Conservation (phyloP, 2,888 invertebrate genomes). For the Drosophila algonquin region DNA sequence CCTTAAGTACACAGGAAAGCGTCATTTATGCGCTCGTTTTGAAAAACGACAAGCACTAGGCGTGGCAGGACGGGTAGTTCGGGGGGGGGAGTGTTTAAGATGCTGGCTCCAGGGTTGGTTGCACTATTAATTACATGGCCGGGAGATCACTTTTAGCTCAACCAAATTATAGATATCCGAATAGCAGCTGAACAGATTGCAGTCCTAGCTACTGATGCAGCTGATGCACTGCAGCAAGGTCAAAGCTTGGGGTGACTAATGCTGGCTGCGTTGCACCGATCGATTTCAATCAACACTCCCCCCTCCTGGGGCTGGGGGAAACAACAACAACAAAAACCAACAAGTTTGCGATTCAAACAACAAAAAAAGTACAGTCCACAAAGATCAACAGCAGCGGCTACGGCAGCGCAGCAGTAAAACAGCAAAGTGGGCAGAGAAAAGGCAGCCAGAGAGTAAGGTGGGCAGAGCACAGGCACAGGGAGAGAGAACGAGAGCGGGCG, state of each 20-base stretch:
- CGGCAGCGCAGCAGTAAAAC: constrained; percentile 24
- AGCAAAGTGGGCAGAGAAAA: background rate
- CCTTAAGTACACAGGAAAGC: constrained; percentile 80
- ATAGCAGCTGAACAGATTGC: constrained; percentile 47
- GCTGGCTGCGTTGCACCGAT: constrained; percentile 45
- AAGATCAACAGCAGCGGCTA: constrained; percentile 63
- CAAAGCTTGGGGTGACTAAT: constrained; percentile 43
- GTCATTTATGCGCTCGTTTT: constrained; percentile 75
- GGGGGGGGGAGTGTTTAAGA: background rate
- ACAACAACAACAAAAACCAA: constrained; percentile 52
- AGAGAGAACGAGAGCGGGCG: constrained; percentile 5
- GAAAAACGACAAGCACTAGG: constrained; percentile 69
- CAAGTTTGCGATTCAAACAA: constrained; percentile 67
- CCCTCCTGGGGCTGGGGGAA: background rate
- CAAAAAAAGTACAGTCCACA: constrained; percentile 74
- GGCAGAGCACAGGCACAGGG: constrained; percentile 2
- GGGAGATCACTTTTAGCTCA: constrained; percentile 45
- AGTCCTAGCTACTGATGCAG: constrained; percentile 6
- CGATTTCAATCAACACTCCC: constrained; percentile 69
- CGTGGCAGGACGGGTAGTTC: constrained; percentile 50
- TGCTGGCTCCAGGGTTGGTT: constrained; percentile 24
- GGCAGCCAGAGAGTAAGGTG: background rate
- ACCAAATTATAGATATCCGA: constrained; percentile 57
- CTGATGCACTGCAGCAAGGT: constrained; percentile 60
- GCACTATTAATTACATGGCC: constrained; percentile 68